Conservation (phyloP, 2,888 invertebrate genomes). For the Trichogramma dendrolimi region DNA sequence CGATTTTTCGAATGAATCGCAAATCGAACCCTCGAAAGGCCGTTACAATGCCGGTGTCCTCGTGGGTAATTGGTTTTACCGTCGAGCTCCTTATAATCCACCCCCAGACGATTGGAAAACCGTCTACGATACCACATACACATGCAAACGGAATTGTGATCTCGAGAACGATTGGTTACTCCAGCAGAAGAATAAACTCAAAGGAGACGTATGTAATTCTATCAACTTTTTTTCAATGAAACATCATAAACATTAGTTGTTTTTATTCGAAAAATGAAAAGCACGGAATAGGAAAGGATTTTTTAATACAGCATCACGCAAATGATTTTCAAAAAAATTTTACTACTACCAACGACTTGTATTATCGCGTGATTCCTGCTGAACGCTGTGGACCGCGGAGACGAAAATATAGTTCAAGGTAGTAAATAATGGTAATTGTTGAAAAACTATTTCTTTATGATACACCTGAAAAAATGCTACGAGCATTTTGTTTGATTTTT, state of each 20-base stretch:
- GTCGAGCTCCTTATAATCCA: conserved; percentile 5
- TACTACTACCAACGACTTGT: conserved; percentile 19
- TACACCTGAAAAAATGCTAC: background rate
- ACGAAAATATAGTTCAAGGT: conserved; percentile 19
- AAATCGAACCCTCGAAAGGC: conserved; percentile 10
- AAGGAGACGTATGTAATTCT: conserved; percentile 5
- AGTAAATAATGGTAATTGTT: background rate
- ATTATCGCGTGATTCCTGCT: conserved; percentile 8
- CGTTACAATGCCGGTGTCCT: conserved; percentile 17
- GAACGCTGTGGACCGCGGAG: conserved; percentile 12
- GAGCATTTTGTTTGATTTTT: background rate
- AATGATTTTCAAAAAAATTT: conserved; percentile 10
- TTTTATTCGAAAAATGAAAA: conserved; percentile 8
- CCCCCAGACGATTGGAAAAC: conserved; percentile 18
- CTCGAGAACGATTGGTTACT: background rate
- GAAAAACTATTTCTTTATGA: background rate
- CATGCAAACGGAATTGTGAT: conserved; percentile 17
- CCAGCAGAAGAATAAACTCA: background rate
- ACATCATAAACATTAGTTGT: background rate
- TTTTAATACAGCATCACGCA: conserved; percentile 11
- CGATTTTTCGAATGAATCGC: conserved; percentile 5
- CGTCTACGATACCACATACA: conserved; percentile 10
- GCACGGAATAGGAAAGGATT: conserved; percentile 18
- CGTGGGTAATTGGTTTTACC: conserved; percentile 24
- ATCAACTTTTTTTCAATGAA: background rate